A percentile compares a stretch with the other conserved stretches of the same genome.
phyloP scores from a whole-genome alignment of 2,888 invertebrate genomes.

The Nomada fucata region DNA sequence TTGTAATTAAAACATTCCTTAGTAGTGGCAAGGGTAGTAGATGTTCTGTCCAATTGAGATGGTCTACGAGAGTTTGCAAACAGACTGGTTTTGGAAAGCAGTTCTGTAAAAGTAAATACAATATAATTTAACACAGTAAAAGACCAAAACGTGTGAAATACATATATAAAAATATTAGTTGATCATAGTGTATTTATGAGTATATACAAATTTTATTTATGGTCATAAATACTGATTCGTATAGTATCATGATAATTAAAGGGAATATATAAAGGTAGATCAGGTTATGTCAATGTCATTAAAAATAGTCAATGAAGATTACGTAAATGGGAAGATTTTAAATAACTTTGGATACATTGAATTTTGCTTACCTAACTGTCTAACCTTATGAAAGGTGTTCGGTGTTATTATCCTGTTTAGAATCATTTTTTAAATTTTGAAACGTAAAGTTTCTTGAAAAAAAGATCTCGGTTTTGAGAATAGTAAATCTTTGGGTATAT shows the following conservation, averaged over 20 bases:
- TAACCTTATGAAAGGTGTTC: conserved; percentile 53
- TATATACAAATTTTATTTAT: neutral
- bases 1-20: conserved; percentile 44
- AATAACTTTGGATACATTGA: neutral
- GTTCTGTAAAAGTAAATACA: conserved; percentile 48
- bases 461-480: neutral
- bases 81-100: conserved; percentile 49
- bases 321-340: conserved; percentile 47
- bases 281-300: conserved; percentile 29
- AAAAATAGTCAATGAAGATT: conserved; percentile 41
- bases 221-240: neutral
- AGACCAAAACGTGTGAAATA: no score
- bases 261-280: neutral
- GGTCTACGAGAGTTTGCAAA: conserved; percentile 29
- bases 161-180: no score
- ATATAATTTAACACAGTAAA: neutral
- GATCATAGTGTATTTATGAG: no score
- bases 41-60: conserved; percentile 43
- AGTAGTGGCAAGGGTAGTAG: conserved; percentile 42
- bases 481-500: neutral
- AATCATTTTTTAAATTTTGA: conserved; percentile 56
- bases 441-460: neutral
- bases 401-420: conserved; percentile 50
- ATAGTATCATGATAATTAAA: neutral
- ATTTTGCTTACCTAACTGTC: conserved; percentile 59